Base-by-base conservation (phyloP, 2,888 invertebrate genomes). In the Gibbula magus region DNA sequence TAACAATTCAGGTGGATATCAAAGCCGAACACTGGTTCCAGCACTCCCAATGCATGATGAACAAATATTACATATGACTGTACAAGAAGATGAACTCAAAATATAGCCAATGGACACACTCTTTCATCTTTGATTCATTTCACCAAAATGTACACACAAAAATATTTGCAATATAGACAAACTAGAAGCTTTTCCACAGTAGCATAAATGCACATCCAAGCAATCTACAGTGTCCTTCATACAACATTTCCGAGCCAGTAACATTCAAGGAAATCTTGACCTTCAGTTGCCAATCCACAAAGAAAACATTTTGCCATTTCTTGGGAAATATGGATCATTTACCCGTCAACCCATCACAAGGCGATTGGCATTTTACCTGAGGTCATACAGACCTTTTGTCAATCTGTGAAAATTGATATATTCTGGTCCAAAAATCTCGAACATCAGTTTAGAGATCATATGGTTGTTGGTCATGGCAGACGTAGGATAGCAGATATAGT, bases 81-180 rank as follows among this genome's bases (percentile, higher is more conserved):
- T 70, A 70, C 70, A 70, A 45, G 39, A 18, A 35, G 70, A 39
- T 70, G 70, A 70, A 70, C 70, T 35, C 39, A 61, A 70, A 70
- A 70, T 56, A 70, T 70, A 70, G 70, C 70, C 45, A 70, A 70
- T 70, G 61, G 61, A 61, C 25, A 35, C 70, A 35, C 20, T 70
- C 70, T 70, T 70, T 35, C 70, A 70, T 32, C 70, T 70, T 39
- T 70, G 70, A 70, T 70, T 70, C 70, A 20, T 61, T 70, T 70
- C 70, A 70, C 35, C 70, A 70, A 70, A 70, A 70, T 70, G 32
- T 70, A 70, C 70, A 70, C 67, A 67, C 70, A 70, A 70, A 70
- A 70, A 70, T 70, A 70, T 70, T 32, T 70, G 35, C 70, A 70
- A 70, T 45, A 45, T 45, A 45, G 45, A 45, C 45, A 45, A 45